Evolutionary conservation across 2,113 vertebrate genomes (phyloP).

Genomic region (Thunnus thynnus): DNA sequence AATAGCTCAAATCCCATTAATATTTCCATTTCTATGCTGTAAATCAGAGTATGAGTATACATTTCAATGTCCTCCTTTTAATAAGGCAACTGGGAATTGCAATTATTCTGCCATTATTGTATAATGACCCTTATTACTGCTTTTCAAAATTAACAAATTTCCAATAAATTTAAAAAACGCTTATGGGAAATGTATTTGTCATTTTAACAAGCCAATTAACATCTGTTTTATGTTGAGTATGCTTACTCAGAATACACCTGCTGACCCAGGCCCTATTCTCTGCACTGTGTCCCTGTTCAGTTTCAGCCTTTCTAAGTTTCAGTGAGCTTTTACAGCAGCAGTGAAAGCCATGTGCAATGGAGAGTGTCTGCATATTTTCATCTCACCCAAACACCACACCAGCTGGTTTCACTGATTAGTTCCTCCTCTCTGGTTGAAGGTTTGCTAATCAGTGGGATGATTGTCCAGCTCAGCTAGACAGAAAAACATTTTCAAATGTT

Average conservation of each 20-base stretch:
- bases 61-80: neutral
- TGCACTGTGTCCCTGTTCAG: neutral
- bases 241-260: too few relatives aligned
- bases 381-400: neutral
- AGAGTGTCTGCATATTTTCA: neutral
- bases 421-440: constrained; percentile 19
- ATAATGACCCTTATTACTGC: too few relatives aligned
- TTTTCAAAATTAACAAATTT: too few relatives aligned
- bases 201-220: too few relatives aligned
- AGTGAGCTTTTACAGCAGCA: neutral
- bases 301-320: neutral
- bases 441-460: constrained; percentile 28
- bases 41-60: neutral
- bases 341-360: neutral
- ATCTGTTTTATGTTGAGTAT: too few relatives aligned
- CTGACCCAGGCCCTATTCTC: too few relatives aligned
- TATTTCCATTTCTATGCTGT: neutral
- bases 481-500: constrained; percentile 1
- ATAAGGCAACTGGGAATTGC: neutral
- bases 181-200: too few relatives aligned
- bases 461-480: neutral
- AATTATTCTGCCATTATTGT: neutral
- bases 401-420: constrained; percentile 27
- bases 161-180: too few relatives aligned
- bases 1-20: neutral